A percentile compares a stretch with the other conserved stretches of the same genome.
Evolutionary conservation across 1,140 invertebrate species (phyloP).

Genomic region (Cotesia vestalis): DNA sequence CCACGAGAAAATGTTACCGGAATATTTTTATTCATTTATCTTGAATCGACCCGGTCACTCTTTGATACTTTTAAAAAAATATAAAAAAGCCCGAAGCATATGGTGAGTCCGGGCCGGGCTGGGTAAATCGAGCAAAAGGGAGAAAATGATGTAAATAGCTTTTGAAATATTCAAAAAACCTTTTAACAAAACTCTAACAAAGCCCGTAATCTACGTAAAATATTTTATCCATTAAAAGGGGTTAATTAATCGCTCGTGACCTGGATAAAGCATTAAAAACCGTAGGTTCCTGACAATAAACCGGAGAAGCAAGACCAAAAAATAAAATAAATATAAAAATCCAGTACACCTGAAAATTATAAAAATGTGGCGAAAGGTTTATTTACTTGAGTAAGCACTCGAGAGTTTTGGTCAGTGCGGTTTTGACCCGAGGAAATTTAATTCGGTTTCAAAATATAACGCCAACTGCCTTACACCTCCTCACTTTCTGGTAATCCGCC

Average conservation of each 20-base stretch:
- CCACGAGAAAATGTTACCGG: no score
- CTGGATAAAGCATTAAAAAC: not conserved
- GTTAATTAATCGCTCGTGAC: slow-evolving; percentile 8
- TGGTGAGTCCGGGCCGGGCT: no score
- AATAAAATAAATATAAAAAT: not conserved
- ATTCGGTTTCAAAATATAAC: slow-evolving; percentile 49
- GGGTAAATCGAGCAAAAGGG: no score
- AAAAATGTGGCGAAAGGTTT: slow-evolving; percentile 19
- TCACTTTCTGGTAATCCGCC: slow-evolving; percentile 37
- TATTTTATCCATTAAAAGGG: no score
- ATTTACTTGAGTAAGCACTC: slow-evolving; percentile 25
- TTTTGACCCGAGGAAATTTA: slow-evolving; percentile 45
- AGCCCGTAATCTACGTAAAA: not conserved
- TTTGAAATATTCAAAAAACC: no score
- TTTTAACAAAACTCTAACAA: slow-evolving; percentile 6
- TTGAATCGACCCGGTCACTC: no score
- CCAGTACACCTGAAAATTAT: no score
- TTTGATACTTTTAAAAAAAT: no score
- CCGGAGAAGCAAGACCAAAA: no score
- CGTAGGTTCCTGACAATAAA: not conserved
- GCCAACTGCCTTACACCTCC: slow-evolving; percentile 18
- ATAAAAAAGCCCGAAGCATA: no score
- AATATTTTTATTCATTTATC: no score
- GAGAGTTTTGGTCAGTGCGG: slow-evolving; percentile 41
- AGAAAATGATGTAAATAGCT: no score